phyloP scores from a whole-genome alignment of 2,113 vertebrate species.

The Sinocyclocheilus rhinocerous region DNA sequence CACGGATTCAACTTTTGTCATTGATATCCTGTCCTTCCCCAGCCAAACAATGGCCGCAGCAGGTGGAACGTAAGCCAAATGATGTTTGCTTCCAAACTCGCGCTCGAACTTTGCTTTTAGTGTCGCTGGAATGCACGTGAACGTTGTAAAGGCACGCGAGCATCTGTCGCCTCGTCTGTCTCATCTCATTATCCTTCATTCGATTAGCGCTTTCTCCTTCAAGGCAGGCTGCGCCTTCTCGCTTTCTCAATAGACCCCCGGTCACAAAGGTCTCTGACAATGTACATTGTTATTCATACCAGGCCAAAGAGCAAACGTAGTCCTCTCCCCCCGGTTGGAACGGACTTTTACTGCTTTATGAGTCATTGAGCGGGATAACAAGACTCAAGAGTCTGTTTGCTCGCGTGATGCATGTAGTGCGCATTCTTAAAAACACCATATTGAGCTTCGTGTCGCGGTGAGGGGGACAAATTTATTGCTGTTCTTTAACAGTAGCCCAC shows the following conservation, averaged over 20 bases:
- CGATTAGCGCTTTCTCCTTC: slow-evolving; percentile 81
- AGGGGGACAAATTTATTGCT: slow-evolving; percentile 50
- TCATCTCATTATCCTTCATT: slow-evolving; percentile 91
- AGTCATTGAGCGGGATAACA: slow-evolving; percentile 48
- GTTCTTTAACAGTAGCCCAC: slow-evolving; percentile 3
- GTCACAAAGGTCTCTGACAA: slow-evolving; percentile 53
- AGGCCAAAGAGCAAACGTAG: slow-evolving; percentile 41
- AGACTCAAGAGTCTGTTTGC: slow-evolving; percentile 16
- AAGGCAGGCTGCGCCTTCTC: slow-evolving; percentile 6
- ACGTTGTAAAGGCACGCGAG: slow-evolving; percentile 97
- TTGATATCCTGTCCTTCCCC: slow-evolving; percentile 61
- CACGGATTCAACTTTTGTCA: slow-evolving; percentile 79
- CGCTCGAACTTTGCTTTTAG: slow-evolving; percentile 56
- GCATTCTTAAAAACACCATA: slow-evolving; percentile 38
- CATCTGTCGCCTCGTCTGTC: slow-evolving; percentile 91
- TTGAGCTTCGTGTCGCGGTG: slow-evolving; percentile 42
- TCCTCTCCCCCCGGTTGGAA: background rate
- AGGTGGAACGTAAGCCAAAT: slow-evolving; percentile 82
- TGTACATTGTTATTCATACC: slow-evolving; percentile 63
- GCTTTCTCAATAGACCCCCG: slow-evolving; percentile 40
- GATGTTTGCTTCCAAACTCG: slow-evolving; percentile 71
- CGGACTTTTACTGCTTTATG: slow-evolving; percentile 52
- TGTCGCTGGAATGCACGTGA: slow-evolving; percentile 75
- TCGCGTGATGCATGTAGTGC: slow-evolving; percentile 38
- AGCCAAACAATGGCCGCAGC: slow-evolving; percentile 80